Conservation (phyloP, 2,113 vertebrate species). For the Mandrillus leucophaeus region DNA sequence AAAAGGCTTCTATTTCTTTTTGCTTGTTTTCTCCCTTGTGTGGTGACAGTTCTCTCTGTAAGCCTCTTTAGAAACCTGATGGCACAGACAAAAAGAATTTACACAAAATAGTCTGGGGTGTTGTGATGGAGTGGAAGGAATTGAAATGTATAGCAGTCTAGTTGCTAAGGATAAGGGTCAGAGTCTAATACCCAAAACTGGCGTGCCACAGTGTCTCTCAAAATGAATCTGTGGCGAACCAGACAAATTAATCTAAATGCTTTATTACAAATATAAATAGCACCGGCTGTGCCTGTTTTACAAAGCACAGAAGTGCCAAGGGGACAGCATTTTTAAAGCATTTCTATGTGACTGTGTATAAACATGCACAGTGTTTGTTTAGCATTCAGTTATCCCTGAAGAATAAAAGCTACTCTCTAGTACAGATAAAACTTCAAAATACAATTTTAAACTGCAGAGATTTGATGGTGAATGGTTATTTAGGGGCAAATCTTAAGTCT, state of each 20-base stretch:
- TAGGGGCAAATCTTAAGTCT: neutral
- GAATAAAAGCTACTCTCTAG: slow-evolving; percentile 29
- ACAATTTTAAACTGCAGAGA: slow-evolving; percentile 38
- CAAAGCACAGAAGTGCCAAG: slow-evolving; percentile 47
- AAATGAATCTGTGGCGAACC: slow-evolving; percentile 62
- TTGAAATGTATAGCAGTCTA: slow-evolving; percentile 53
- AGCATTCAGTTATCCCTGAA: slow-evolving; percentile 29
- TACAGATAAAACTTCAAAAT: slow-evolving; percentile 34
- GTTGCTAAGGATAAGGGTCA: neutral
- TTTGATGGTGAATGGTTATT: neutral
- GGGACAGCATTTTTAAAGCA: slow-evolving; percentile 44
- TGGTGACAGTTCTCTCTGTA: neutral
- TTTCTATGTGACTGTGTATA: slow-evolving; percentile 63
- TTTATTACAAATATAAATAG: slow-evolving; percentile 76
- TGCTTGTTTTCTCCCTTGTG: neutral
- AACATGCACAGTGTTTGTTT: slow-evolving; percentile 50
- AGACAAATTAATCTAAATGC: slow-evolving; percentile 73
- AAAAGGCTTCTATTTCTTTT: neutral
- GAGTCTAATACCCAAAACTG: slow-evolving; percentile 54
- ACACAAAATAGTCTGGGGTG: slow-evolving; percentile 31
- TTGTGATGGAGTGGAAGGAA: neutral
- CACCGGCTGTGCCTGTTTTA: slow-evolving; percentile 32
- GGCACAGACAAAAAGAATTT: neutral
- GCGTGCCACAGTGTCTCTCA: neutral
- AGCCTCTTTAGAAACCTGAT: neutral